Evolutionary conservation across 2,113 vertebrate species (phyloP).

Genomic region (Regulus satrapa): DNA sequence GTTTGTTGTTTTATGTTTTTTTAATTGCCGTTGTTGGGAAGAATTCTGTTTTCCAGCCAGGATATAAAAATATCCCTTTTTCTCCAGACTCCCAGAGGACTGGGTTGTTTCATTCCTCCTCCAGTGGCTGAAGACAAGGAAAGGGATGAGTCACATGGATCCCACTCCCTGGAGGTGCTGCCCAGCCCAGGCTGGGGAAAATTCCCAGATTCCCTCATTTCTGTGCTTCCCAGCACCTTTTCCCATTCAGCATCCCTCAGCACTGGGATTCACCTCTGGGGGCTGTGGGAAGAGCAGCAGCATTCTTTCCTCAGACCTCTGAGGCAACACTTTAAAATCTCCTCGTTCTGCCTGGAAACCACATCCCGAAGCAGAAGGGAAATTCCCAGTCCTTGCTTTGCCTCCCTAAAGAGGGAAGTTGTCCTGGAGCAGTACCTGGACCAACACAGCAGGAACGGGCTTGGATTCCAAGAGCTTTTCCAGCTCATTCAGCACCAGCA

Average conservation of each 20-base stretch:
- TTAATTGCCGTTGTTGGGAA: not conserved
- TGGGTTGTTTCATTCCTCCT: not conserved
- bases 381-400: not conserved
- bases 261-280: rapidly evolving
- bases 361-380: not conserved
- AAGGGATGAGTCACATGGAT: not conserved
- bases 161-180: rapidly evolving
- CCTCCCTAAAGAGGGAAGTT: not conserved
- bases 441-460: rapidly evolving
- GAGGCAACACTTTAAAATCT: not conserved
- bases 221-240: not conserved
- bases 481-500: not conserved
- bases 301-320: not conserved
- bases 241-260: not conserved
- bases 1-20: too few species aligned
- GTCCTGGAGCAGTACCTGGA: rapidly evolving
- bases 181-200: not conserved
- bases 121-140: not conserved
- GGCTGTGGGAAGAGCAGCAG: not conserved
- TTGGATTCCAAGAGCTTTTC: not conserved
- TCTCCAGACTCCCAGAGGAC: not conserved
- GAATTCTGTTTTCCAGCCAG: not conserved
- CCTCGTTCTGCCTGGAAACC: not conserved
- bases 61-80: not conserved
- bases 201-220: not conserved